Evolutionary conservation across 2,797 vertebrate genomes (phyloP).

Genomic region (Buceros bicornis): DNA sequence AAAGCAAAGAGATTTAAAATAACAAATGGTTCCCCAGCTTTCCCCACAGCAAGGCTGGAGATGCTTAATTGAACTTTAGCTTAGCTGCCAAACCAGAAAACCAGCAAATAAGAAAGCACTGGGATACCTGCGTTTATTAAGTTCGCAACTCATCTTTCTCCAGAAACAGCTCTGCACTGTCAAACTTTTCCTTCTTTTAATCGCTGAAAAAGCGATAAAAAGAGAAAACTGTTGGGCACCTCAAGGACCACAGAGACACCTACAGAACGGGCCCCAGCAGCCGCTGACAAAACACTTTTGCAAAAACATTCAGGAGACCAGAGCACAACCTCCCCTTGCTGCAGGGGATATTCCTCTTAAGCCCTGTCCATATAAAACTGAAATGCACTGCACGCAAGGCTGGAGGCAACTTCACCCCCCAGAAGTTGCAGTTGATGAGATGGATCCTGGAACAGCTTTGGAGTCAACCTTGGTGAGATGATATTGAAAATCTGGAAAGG

Average conservation of each 20-base stretch:
- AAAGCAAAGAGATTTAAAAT: constrained; percentile 69
- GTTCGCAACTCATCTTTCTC: not conserved
- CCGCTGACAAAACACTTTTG: not conserved
- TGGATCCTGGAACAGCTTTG: not conserved
- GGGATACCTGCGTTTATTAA: not conserved
- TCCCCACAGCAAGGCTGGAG: constrained; percentile 59
- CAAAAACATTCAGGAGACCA: not conserved
- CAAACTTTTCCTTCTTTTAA: not conserved
- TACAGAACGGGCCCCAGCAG: not conserved
- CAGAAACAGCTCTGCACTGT: not conserved
- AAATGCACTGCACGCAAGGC: rapidly evolving
- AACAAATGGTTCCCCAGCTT: constrained; percentile 66
- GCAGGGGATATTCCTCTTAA: not conserved
- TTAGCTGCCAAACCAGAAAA: constrained; percentile 54
- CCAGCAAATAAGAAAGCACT: not conserved
- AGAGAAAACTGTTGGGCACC: not conserved
- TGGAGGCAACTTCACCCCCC: not conserved
- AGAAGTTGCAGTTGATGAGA: rapidly evolving
- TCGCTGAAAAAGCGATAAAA: not conserved
- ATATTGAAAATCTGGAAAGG: not conserved
- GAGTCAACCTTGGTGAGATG: not conserved
- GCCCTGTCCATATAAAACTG: rapidly evolving
- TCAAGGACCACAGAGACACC: not conserved
- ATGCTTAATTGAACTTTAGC: constrained; percentile 50
- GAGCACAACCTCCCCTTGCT: not conserved